A percentile compares a stretch with the other conserved stretches of the same genome.
Conservation (phyloP, 2,113 vertebrate genomes). For the Thymallus thymallus region DNA sequence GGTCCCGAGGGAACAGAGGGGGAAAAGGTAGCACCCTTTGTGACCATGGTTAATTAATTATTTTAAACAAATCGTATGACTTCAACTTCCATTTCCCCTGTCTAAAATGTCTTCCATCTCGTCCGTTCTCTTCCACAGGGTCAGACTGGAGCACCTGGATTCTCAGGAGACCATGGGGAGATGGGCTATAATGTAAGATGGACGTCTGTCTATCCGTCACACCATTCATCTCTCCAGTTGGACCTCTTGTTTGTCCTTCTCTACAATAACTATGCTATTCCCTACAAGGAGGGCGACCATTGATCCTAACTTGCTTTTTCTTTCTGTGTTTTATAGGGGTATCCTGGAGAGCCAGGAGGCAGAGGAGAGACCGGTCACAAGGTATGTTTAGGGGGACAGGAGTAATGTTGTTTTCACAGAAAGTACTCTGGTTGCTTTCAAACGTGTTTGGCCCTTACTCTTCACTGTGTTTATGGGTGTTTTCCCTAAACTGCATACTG, state of each 20-base stretch:
- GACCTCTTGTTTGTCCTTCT: too few species aligned
- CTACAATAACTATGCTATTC: neutral
- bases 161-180: conserved; percentile 69
- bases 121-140: conserved; percentile 56
- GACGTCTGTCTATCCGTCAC: neutral
- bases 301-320: neutral
- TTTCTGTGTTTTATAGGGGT: conserved; percentile 61
- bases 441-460: too few species aligned
- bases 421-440: too few species aligned
- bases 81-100: neutral
- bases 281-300: neutral
- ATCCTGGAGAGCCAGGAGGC: conserved; percentile 55
- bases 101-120: neutral
- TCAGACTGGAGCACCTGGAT: conserved; percentile 67
- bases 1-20: conserved; percentile 66
- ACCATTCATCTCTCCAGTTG: neutral
- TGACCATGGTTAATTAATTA: neutral
- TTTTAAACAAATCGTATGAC: neutral
- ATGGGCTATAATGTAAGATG: conserved; percentile 67
- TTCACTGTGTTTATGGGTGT: too few species aligned
- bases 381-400: conserved; percentile 38
- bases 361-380: conserved; percentile 46
- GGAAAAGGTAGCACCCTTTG: conserved; percentile 58
- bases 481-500: too few species aligned
- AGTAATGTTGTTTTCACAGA: too few species aligned